Evolutionary conservation across 2,888 invertebrate species (phyloP), one percentile per base, ranked within the genome.

Genomic region (Autographa gamma): DNA sequence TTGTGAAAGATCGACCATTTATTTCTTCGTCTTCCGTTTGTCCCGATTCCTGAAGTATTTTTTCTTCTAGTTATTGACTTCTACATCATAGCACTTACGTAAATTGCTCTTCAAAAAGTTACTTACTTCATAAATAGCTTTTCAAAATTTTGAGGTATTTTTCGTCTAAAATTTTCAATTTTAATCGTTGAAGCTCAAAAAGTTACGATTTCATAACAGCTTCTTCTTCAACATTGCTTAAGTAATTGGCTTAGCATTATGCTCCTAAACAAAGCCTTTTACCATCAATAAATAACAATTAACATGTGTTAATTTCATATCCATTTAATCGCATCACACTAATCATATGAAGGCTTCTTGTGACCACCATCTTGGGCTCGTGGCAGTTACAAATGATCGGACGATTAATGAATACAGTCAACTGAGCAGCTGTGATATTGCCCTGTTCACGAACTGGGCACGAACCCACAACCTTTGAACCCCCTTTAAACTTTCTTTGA

Each of bases 311-410:
- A n/a, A 7, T 16, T n/a, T 8, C 48, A 54, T 54, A 54, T 11
- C 19, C 19, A 25, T 56, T 56, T 56, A 25, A 56, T 56, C 0
- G 13, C 54, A 56, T 56, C 14, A 3, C n/a, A 65, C 48, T 43
- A 65, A 58, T 65, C 58, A 2, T 66, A 67, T 65, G 19, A 63
- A 62, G 16, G 43, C 62, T 66, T 52, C 43, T 34, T 48, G 67
- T 63, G 59, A 63, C 71, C 71, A 60, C 66, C 64, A 60, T 66
- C 73, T 38, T 72, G 70, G 61, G 66, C 14, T 52, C 16, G 16
- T 71, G 85, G 68, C 82, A 85, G 74, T 70, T 76, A 83, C 80
- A 80, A 84, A 84, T 85, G 82, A 80, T 78, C 71, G 16, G 69
- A 71, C 66, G 74, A 84, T 83, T 80, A 82, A 84, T 83, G 68